phyloP scores from a whole-genome alignment of 2,888 invertebrate genomes.

The Yponomeuta malinellus region DNA sequence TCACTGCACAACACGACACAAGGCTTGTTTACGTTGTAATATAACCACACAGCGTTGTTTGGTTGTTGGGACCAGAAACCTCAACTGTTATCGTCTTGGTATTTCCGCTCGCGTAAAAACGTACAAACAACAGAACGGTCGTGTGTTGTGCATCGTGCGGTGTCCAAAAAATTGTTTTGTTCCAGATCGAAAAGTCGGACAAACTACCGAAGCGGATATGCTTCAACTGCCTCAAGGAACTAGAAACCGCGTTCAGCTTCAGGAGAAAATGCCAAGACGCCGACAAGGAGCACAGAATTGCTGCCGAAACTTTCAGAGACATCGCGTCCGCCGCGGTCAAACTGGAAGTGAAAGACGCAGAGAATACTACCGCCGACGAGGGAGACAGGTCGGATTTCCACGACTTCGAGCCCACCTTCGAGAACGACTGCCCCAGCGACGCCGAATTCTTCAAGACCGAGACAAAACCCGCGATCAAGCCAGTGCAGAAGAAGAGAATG shows the following conservation, averaged over 20 bases:
- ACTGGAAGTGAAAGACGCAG: background rate
- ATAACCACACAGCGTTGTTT: too few species aligned
- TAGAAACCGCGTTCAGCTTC: slow-evolving; percentile 65
- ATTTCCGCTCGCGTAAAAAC: too few species aligned
- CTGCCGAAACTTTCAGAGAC: background rate
- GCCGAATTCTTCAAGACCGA: slow-evolving; percentile 24
- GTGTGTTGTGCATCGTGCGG: too few species aligned
- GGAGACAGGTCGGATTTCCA: slow-evolving; percentile 31
- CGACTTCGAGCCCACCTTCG: slow-evolving; percentile 18
- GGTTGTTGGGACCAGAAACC: too few species aligned
- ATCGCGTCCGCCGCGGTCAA: background rate
- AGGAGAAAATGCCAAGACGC: slow-evolving; percentile 60
- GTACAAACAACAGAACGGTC: too few species aligned
- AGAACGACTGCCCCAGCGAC: slow-evolving; percentile 19
- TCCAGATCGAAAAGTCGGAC: slow-evolving; percentile 58
- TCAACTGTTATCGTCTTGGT: too few species aligned
- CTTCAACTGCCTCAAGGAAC: slow-evolving; percentile 48
- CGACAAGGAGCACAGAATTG: slow-evolving; percentile 37
- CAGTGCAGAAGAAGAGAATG: slow-evolving; percentile 26
- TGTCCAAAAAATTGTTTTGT: slow-evolving; percentile 19
- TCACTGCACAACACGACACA: too few species aligned
- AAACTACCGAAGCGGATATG: slow-evolving; percentile 58
- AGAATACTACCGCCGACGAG: slow-evolving; percentile 28
- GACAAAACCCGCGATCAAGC: slow-evolving; percentile 25
- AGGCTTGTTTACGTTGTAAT: too few species aligned